These are phyloP conservation scores for Pseudomugil gertrudae DNA, from an alignment of 2,797 vertebrate genomes.

Conservation along the genomic window DNA sequence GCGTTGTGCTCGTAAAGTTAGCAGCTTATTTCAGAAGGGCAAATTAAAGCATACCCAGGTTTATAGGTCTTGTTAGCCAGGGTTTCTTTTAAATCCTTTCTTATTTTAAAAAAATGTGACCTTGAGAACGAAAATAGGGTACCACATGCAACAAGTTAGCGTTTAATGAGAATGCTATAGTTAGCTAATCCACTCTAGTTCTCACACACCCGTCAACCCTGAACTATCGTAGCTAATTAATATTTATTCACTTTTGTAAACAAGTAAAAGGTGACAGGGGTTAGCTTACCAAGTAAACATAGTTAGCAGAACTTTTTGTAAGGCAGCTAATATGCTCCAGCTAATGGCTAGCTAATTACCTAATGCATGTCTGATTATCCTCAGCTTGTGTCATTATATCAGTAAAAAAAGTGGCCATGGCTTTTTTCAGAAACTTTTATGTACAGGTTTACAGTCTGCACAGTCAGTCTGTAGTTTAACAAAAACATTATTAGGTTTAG, in stretches of 20 bases:
- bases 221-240: not conserved
- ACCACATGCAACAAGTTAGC: not conserved
- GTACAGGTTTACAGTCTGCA: not conserved
- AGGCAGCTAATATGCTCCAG: not conserved
- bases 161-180: not conserved
- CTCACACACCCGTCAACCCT: not conserved
- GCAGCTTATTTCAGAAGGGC: not conserved
- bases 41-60: not conserved
- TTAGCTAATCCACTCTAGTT: not conserved
- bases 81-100: not conserved
- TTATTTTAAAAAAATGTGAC: not conserved
- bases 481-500: no score
- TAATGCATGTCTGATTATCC: not conserved
- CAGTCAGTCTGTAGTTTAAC: no score
- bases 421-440: not conserved
- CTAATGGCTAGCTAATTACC: not conserved
- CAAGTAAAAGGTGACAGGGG: not conserved
- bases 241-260: no score
- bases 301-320: not conserved
- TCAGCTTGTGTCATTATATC: not conserved
- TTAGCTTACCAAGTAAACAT: not conserved
- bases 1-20: not conserved
- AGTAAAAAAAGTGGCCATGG: not conserved
- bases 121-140: not conserved
- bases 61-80: not conserved